Evolutionary conservation across 2,797 vertebrate species (phyloP).

Genomic region (Microctenopoma lineatum): DNA sequence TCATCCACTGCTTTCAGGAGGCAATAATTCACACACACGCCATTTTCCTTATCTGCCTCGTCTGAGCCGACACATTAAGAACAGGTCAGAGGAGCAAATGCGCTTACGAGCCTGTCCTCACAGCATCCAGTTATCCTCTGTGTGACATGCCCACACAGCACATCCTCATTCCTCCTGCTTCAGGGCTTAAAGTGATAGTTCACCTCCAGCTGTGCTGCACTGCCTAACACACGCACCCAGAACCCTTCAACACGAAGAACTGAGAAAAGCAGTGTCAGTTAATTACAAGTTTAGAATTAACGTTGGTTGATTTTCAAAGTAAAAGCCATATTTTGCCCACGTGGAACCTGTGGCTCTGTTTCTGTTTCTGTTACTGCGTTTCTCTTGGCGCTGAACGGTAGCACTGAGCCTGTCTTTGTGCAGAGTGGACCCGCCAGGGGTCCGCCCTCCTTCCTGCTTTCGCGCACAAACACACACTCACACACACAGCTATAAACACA

Average conservation of each 20-base stretch:
- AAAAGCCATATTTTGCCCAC: conserved; percentile 6
- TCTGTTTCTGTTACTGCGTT: conserved; percentile 1
- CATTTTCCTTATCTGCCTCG: conserved; percentile 26
- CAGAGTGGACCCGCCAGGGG: conserved; percentile 29
- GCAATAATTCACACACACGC: neutral
- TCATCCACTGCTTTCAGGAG: conserved; percentile 33
- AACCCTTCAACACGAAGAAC: neutral
- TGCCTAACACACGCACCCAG: neutral
- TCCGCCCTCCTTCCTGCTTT: conserved; percentile 64
- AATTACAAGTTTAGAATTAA: neutral
- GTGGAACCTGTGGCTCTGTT: neutral
- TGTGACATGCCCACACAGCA: conserved; percentile 30
- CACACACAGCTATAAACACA: conserved; percentile 30
- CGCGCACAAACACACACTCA: conserved; percentile 28
- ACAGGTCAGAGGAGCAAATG: conserved; percentile 36
- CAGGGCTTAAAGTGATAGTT: conserved; percentile 27
- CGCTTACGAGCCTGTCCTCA: neutral
- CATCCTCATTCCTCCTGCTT: neutral
- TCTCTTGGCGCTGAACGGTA: conserved; percentile 22
- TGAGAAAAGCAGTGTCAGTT: neutral
- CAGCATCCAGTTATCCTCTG: conserved; percentile 22
- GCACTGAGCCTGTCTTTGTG: conserved; percentile 77
- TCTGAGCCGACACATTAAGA: conserved; percentile 33
- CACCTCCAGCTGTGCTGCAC: conserved; percentile 17
- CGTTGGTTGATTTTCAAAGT: conserved; percentile 2